Conservation (phyloP, 2,797 vertebrate genomes). For the Hoplostethus mediterraneus region DNA sequence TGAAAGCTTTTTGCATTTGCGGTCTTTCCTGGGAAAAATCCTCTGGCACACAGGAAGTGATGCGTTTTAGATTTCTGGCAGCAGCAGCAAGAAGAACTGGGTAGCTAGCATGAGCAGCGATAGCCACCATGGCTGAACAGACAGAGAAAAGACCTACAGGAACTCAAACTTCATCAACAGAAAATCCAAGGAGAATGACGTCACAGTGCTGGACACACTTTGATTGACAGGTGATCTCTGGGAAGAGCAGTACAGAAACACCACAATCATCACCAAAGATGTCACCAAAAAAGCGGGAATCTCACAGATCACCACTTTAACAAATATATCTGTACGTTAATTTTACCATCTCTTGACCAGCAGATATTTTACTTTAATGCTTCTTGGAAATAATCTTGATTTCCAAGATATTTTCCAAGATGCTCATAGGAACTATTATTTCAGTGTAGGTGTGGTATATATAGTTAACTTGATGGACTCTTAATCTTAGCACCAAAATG, state of each 20-base stretch:
- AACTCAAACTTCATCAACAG: conserved; percentile 5
- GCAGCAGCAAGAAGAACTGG: too few relatives aligned
- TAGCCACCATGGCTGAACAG: neutral
- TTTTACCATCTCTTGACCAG: conserved; percentile 37
- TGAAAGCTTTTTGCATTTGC: too few relatives aligned
- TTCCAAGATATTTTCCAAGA: conserved; percentile 7
- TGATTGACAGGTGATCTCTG: too few relatives aligned
- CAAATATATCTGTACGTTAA: neutral
- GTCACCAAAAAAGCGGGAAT: too few relatives aligned
- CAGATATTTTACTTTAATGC: conserved; percentile 15
- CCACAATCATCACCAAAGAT: too few relatives aligned
- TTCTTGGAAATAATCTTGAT: conserved; percentile 19
- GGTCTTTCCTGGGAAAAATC: too few relatives aligned
- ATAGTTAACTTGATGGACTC: conserved; percentile 17
- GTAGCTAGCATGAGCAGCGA: too few relatives aligned
- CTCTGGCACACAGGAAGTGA: too few relatives aligned
- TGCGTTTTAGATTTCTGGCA: too few relatives aligned
- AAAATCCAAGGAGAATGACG: neutral
- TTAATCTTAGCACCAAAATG: conserved; percentile 23
- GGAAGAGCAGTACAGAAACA: too few relatives aligned
- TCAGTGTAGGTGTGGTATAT: conserved; percentile 9
- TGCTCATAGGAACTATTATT: conserved; percentile 8
- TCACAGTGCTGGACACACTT: too few relatives aligned
- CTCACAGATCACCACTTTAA: neutral
- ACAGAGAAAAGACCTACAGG: neutral